Conservation (phyloP, 2,888 invertebrate genomes). For the Archips crataeganus region DNA sequence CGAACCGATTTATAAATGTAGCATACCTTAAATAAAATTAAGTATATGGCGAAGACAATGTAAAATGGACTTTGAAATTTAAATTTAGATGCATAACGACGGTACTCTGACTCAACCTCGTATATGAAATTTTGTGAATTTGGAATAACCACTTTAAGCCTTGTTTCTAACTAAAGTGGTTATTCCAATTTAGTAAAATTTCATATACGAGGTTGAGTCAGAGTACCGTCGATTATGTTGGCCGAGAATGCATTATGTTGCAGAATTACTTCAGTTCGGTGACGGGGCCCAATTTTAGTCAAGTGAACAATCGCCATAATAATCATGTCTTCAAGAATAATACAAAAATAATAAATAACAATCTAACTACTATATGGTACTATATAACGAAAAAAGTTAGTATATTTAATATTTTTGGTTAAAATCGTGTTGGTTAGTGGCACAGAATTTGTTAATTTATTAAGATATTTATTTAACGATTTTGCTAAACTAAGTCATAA, state of each 20-base stretch:
- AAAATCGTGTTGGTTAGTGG: background rate
- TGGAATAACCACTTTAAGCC: too few species aligned
- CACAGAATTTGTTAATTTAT: slow-evolving; percentile 13
- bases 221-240: too few species aligned
- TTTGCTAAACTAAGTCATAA: slow-evolving; percentile 13
- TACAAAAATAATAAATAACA: background rate
- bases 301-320: slow-evolving; percentile 14
- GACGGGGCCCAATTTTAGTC: slow-evolving; percentile 21
- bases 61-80: background rate
- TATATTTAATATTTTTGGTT: background rate
- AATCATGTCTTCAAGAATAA: slow-evolving; percentile 2
- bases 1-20: background rate
- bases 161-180: too few species aligned
- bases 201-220: too few species aligned
- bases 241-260: slow-evolving; percentile 18
- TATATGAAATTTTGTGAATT: too few species aligned
- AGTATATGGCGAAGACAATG: slow-evolving; percentile 5
- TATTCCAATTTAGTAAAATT: too few species aligned
- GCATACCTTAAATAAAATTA: background rate
- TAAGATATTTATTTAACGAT: slow-evolving; percentile 15
- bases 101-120: too few species aligned
- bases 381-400: background rate
- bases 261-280: slow-evolving; percentile 9
- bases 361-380: background rate
- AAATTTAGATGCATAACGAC: slow-evolving; percentile 21